Base-by-base conservation (phyloP, 2,797 vertebrate genomes). In the Sebastolobus altivelis region DNA sequence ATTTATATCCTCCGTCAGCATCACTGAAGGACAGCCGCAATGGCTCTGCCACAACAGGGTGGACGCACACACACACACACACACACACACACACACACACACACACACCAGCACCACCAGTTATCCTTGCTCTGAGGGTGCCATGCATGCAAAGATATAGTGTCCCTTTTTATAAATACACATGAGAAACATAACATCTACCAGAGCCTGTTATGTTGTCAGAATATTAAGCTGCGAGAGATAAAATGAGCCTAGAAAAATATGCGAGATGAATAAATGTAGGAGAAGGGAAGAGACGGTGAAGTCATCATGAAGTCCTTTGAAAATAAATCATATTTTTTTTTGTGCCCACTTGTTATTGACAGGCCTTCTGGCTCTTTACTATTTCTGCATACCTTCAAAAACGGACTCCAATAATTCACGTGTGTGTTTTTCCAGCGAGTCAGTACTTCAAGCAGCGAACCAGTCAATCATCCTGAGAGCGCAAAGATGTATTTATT, bases 1-100 rank as follows among this genome's bases (percentile, higher is more conserved):
- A 93, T 93, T 84, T 91, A 92, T 90, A 88, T 88, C 84, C 83
- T 83, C 84, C 10, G 76, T 92, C 89, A 90, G 92, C 93, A 89
- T 52, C 84, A 66, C 75, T 90, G 91, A 92, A 92, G 92, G 91
- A 92, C 90, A 89, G 80, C 66, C 4, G 61, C 85, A 75, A 37
- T 73, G 67, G 74, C 63, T 82, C 85, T 79, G 73, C 66, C 43
- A 46, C 63, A 70, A 73, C 68, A 35, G 59, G 77, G 72, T 67
- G 73, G 77, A 87, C 74, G 65, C 22, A 62, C 63, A 54, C 65
- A 69, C 62, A 60, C 58, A 33, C 52, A 22, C n/a, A 54, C 52
- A 85, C 72, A 68, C 22, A 52, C 54, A 25, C 55, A 33, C 29
- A 20, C 60, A 70, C 69, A 61, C 67, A 55, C 66, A 31, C 29